phyloP scores from a whole-genome alignment of 2,797 vertebrate species.

The Sternarchorhynchus goeldii region DNA sequence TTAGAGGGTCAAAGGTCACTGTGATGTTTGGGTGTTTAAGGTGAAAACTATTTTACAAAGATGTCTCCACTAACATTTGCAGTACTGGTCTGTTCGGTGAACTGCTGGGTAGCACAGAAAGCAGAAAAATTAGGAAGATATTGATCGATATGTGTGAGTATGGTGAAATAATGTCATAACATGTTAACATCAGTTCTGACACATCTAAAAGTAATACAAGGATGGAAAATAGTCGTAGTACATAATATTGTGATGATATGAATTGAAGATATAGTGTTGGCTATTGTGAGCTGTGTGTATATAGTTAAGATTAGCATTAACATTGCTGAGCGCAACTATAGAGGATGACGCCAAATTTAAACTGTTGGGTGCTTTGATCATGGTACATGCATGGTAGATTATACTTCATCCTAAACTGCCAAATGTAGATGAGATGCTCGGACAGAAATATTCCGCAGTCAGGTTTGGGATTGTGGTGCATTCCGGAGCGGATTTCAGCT shows the following conservation, averaged over 20 bases:
- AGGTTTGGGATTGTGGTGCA: slow-evolving; percentile 52
- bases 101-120: slow-evolving; percentile 63
- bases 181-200: slow-evolving; percentile 68
- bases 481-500: slow-evolving; percentile 63
- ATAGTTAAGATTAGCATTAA: slow-evolving; percentile 70
- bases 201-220: slow-evolving; percentile 64
- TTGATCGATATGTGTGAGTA: slow-evolving; percentile 27
- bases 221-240: background rate
- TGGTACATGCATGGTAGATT: slow-evolving; percentile 30
- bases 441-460: slow-evolving; percentile 68
- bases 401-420: slow-evolving; percentile 13
- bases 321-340: slow-evolving; percentile 71
- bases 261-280: slow-evolving; percentile 56
- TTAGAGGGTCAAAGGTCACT: slow-evolving; percentile 30
- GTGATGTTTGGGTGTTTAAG: slow-evolving; percentile 18
- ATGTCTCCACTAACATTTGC: slow-evolving; percentile 16
- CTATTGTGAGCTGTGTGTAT: slow-evolving; percentile 51
- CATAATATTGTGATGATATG: slow-evolving; percentile 9
- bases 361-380: slow-evolving; percentile 71
- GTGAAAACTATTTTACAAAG: slow-evolving; percentile 21
- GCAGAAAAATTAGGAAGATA: slow-evolving; percentile 58
- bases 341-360: slow-evolving; percentile 56
- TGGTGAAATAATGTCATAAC: slow-evolving; percentile 57
- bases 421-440: slow-evolving; percentile 53
- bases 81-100: slow-evolving; percentile 25